phyloP scores from a whole-genome alignment of 1,140 invertebrate genomes.

The Brachionus rotundiformis region DNA sequence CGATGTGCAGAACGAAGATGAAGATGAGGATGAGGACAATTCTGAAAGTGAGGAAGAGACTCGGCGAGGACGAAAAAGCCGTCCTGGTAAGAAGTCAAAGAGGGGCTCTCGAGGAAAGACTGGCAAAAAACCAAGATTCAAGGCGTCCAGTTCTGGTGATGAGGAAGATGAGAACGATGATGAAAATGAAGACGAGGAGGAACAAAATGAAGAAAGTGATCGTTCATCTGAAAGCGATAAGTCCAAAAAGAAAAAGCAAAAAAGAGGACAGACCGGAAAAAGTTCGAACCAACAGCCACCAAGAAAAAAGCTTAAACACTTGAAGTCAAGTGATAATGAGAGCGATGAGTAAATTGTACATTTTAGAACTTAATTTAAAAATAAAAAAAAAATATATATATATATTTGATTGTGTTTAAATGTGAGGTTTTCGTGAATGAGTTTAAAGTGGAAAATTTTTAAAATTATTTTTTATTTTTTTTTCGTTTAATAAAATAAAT shows the following conservation, averaged over 20 bases:
- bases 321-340: slow-evolving; percentile 33
- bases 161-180: slow-evolving; percentile 13
- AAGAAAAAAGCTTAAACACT: slow-evolving; percentile 41
- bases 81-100: slow-evolving; percentile 9
- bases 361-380: background rate
- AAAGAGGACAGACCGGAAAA: slow-evolving; percentile 3
- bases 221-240: background rate
- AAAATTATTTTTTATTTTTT: slow-evolving; percentile 6
- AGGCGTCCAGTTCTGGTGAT: background rate
- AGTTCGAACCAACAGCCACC: slow-evolving; percentile 43
- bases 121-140: background rate
- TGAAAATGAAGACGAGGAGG: slow-evolving; percentile 18
- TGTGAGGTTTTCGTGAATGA: slow-evolving; percentile 3
- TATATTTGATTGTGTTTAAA: slow-evolving; percentile 3
- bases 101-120: background rate
- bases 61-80: background rate
- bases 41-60: slow-evolving; percentile 41
- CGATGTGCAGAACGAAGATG: slow-evolving; percentile 12
- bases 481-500: slow-evolving; percentile 20
- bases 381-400: too few species aligned
- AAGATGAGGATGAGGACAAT: slow-evolving; percentile 23
- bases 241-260: slow-evolving; percentile 34
- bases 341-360: slow-evolving; percentile 38
- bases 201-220: slow-evolving; percentile 7
- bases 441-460: slow-evolving; percentile 13